Base-by-base conservation (phyloP, 2,797 vertebrate genomes). In the Dicrostonyx torquatus region DNA sequence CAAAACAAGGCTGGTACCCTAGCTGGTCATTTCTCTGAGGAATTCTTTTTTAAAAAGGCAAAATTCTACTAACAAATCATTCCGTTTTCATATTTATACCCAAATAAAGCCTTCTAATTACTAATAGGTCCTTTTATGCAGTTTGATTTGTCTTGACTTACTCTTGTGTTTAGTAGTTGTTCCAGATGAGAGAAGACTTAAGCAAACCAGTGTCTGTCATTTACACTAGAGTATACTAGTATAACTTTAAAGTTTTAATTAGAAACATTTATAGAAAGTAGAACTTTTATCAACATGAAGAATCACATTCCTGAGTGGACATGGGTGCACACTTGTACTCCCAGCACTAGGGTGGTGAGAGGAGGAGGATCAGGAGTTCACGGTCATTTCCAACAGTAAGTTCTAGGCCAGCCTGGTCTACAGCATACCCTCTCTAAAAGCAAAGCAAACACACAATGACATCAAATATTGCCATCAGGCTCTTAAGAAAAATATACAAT, bases 31-130 rank as follows among this genome's bases (percentile, higher is more conserved):
- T 95, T 97, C 50, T 95, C 87, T 93, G 93, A 45, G 73, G 62
- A 95, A 86, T n/a, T 94, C 43, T 92, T 96, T 96, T 70, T 96
- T 89, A 95, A 89, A 85, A 31, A 96, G 87, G 53, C 8, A 93
- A 50, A 94, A 92, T 94, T 96, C 66, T 72, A 94, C 64, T 15
- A 95, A 77, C 26, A 82, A 96, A 94, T 86, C 48, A 89, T 95
- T 94, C n/a, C 64, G 91, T n/a, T 73, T 93, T 85, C 70, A 92
- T 87, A 87, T 18, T 91, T n/a, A 90, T 91, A 37, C 45, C 29
- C 90, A 94, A 55, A 91, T 76, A 96, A 95, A 78, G 37, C 87
- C 70, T 95, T n/a, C 34, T 93, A 78, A 26, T 94, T 37, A 90
- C n/a, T 88, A 45, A 83, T 0, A 87, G 24, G 43, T 85, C 34